phyloP scores from a whole-genome alignment of 30 jellyfish, hydroid and myxozoan species.

The Hydra vulgaris region DNA sequence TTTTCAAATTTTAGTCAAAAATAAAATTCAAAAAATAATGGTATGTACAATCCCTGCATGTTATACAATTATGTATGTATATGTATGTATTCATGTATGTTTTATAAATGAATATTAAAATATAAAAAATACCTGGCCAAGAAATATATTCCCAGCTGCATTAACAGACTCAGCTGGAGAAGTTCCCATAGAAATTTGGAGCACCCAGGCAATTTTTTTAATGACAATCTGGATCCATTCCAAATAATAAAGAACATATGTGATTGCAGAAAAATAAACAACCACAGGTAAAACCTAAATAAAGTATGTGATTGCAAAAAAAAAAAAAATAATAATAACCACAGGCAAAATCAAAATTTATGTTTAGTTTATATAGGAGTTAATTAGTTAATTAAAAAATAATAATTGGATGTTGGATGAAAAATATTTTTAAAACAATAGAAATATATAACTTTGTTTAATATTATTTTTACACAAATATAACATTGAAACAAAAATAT shows the following conservation, averaged over 20 bases:
- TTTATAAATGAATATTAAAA: background rate
- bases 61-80: background rate
- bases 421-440: too few species aligned
- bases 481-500: too few species aligned
- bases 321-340: too few species aligned
- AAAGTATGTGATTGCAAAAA: background rate
- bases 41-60: background rate
- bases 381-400: too few species aligned
- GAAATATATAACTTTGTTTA: too few species aligned
- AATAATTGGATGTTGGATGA: too few species aligned
- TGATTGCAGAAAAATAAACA: conserved; percentile 92
- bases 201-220: conserved; percentile 83
- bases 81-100: too few species aligned
- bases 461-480: too few species aligned
- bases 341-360: too few species aligned
- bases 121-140: conserved; percentile 99
- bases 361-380: too few species aligned
- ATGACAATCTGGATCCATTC: conserved; percentile 84
- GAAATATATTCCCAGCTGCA: conserved; percentile 96
- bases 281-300: conserved; percentile 83
- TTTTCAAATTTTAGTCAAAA: too few species aligned
- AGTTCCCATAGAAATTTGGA: conserved; percentile 87
- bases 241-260: conserved; percentile 74
- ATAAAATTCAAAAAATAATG: background rate
- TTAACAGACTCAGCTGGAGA: conserved; percentile 95